Conservation (phyloP, 2,888 invertebrate species). For the Ormyrus thymus region DNA sequence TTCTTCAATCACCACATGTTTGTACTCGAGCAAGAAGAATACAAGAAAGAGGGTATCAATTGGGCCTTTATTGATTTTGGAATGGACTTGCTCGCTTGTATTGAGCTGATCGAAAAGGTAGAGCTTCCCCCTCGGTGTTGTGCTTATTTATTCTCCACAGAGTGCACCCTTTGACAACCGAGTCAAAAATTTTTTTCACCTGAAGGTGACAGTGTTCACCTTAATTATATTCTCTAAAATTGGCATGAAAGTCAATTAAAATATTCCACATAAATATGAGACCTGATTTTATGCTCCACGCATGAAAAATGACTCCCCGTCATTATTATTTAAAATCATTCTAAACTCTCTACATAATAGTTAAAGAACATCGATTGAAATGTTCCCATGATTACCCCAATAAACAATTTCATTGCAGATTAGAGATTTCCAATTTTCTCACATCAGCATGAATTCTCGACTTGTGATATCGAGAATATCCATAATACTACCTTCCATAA, state of each 20-base stretch:
- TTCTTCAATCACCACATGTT: constrained; percentile 99
- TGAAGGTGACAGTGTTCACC: constrained; percentile 8
- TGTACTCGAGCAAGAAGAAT: constrained; percentile 99
- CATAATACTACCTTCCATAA: constrained; percentile 6
- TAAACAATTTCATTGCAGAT: constrained; percentile 13
- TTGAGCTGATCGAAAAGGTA: constrained; percentile 99
- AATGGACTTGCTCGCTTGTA: constrained; percentile 98
- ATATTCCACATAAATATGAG: not conserved
- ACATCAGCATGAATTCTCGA: constrained; percentile 27
- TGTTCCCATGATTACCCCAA: not conserved
- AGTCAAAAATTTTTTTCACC: constrained; percentile 19
- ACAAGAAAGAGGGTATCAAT: constrained; percentile 96
- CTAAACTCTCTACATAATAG: not conserved
- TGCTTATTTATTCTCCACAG: constrained; percentile 20
- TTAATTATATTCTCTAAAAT: constrained; percentile 6
- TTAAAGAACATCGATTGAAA: constrained; percentile 4
- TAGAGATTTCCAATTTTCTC: not conserved
- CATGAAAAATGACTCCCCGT: not conserved
- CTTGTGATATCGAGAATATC: constrained; percentile 12
- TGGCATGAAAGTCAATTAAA: constrained; percentile 31
- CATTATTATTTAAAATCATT: not conserved
- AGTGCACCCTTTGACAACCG: constrained; percentile 14
- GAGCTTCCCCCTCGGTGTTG: constrained; percentile 28
- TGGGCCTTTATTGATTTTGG: constrained; percentile 99
- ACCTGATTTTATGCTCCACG: constrained; percentile 5